These are phyloP conservation scores for Drosophila kepulauana DNA, from an alignment of 1,140 invertebrate genomes.

Conservation along the genomic window DNA sequence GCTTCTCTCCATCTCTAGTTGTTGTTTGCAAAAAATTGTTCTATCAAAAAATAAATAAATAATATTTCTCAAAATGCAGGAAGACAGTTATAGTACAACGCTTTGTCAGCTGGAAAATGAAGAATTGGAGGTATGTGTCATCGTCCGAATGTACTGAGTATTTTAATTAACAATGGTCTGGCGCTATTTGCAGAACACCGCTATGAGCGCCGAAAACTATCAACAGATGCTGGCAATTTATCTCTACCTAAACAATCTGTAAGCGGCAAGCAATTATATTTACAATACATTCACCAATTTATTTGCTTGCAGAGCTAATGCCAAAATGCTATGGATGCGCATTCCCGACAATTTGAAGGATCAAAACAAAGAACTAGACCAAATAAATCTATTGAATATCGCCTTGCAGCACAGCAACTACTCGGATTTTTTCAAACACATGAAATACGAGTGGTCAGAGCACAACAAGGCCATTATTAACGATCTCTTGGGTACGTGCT, in stretches of 20 bases:
- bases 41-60: too few species aligned
- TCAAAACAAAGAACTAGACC: slow-evolving; percentile 62
- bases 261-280: slow-evolving; percentile 8
- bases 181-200: slow-evolving; percentile 45
- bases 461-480: slow-evolving; percentile 53
- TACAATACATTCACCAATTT: background rate
- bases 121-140: slow-evolving; percentile 57
- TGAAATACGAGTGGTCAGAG: slow-evolving; percentile 70
- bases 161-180: background rate
- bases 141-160: background rate
- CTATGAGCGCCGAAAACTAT: slow-evolving; percentile 56
- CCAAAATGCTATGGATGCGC: slow-evolving; percentile 74
- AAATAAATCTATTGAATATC: slow-evolving; percentile 62
- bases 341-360: slow-evolving; percentile 57
- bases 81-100: slow-evolving; percentile 60
- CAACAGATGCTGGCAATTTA: slow-evolving; percentile 72
- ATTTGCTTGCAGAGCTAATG: slow-evolving; percentile 45
- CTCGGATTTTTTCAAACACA: slow-evolving; percentile 66
- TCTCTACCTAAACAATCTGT: slow-evolving; percentile 71
- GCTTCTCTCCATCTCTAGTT: too few species aligned
- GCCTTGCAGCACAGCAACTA: slow-evolving; percentile 70
- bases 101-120: slow-evolving; percentile 56
- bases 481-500: slow-evolving; percentile 54
- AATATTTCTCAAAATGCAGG: slow-evolving; percentile 58
- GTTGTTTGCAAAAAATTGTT: too few species aligned